Conservation (phyloP, 2,888 invertebrate genomes). For the Eristalinus aeneus region DNA sequence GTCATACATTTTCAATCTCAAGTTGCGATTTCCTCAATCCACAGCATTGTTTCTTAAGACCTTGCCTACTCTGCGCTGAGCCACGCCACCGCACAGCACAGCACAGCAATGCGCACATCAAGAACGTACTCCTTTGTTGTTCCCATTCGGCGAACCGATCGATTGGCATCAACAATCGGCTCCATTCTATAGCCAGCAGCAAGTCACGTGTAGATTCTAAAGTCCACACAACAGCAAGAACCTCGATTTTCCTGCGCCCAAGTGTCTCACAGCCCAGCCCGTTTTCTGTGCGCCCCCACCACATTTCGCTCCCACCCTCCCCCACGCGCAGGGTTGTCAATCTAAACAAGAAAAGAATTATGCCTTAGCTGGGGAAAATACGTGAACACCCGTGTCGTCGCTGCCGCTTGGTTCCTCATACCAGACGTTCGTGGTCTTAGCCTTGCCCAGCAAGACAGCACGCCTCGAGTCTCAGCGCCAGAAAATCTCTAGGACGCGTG, state of each 20-base stretch:
- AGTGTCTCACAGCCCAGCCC: conserved; percentile 44
- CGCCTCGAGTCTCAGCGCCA: neutral
- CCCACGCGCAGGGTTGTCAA: neutral
- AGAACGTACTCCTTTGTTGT: conserved; percentile 29
- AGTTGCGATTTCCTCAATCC: conserved; percentile 46
- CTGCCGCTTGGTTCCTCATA: neutral
- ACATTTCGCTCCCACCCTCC: neutral
- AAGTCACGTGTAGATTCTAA: conserved; percentile 61
- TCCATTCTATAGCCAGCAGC: conserved; percentile 57
- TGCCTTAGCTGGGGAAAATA: neutral
- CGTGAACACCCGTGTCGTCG: neutral
- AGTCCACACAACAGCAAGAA: conserved; percentile 33
- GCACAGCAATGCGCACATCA: neutral
- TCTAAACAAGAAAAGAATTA: neutral
- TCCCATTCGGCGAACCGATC: conserved; percentile 26
- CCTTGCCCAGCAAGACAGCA: neutral
- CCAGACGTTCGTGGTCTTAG: neutral
- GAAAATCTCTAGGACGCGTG: neutral
- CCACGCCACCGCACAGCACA: neutral
- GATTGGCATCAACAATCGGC: conserved; percentile 30
- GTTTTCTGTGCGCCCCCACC: neutral
- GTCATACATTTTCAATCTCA: conserved; percentile 28
- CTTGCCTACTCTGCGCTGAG: conserved; percentile 11
- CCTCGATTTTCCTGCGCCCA: conserved; percentile 10
- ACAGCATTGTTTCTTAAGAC: conserved; percentile 35